Evolutionary conservation across 2,113 vertebrate species (phyloP), one percentile per base, ranked within the genome.

Genomic region (Stictonetta naevosa): DNA sequence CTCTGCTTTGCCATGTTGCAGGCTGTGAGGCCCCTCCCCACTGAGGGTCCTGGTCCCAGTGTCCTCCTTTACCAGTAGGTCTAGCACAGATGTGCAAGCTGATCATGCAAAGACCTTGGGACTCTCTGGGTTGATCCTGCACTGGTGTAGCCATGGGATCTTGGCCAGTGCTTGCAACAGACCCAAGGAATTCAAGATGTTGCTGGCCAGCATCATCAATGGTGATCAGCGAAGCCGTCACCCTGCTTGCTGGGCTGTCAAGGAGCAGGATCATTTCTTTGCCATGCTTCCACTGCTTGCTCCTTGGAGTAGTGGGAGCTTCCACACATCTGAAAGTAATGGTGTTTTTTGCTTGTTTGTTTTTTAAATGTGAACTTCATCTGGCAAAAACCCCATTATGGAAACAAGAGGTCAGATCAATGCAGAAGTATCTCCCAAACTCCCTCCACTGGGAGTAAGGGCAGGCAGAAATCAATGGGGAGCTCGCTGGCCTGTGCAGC

Each of bases 391-490:
- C 28, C 8, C 38, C 73, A 48, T 92, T 59, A 60, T 29, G 52
- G 82, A 34, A 52, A 80, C 87, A 77, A 85, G 40, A 63, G 66
- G 88, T 55, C 71, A 73, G 92, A 79, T 91, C 85, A 44, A 68
- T 53, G 73, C 68, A 63, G 88, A 48, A 83, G 28, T 21, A 55
- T 69, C 82, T 83, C 76, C 80, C 94, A 40, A 83, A 88, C 29
- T 84, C 83, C 76, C 68, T 86, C 34, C 75, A 56, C 85, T 88
- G 90, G 77, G 83, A 86, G 40, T 31, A 19, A 59, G 68, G 42
- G 64, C 38, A 26, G 69, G 12, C 28, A 58, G 75, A 48, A 83
- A 75, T 72, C 90, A 18, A 26, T 48, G 79, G 60, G 79, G 31
- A 88, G 21, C 38, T 86, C 34, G 3, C 1, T 58, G 59, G 44